These are phyloP conservation scores for Chorisops tibialis DNA, from an alignment of 2,888 invertebrate genomes.

Conservation along the genomic window DNA sequence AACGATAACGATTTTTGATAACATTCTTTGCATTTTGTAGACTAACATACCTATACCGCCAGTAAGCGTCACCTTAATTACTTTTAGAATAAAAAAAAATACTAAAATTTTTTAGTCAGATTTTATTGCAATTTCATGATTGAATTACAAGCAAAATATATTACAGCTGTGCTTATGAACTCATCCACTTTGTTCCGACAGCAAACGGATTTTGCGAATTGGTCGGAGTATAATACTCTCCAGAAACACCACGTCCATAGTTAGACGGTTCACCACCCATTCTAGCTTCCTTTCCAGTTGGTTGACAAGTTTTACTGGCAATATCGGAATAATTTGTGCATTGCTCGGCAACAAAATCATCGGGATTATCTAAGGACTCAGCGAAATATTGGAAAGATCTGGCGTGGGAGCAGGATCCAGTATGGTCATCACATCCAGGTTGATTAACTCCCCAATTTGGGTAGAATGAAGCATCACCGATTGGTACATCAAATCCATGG, in stretches of 20 bases:
- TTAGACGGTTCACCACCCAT: slow-evolving; percentile 42
- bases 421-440: slow-evolving; percentile 52
- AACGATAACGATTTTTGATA: no score
- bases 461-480: slow-evolving; percentile 54
- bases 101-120: no score
- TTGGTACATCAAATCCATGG: slow-evolving; percentile 44
- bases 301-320: slow-evolving; percentile 34
- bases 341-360: slow-evolving; percentile 43
- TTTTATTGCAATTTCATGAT: no score
- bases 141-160: no score
- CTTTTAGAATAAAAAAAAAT: no score
- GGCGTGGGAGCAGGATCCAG: slow-evolving; percentile 51
- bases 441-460: slow-evolving; percentile 56
- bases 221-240: slow-evolving; percentile 25
- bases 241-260: slow-evolving; percentile 6
- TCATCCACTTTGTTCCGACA: not conserved
- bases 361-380: slow-evolving; percentile 46
- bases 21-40: no score
- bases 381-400: slow-evolving; percentile 51
- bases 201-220: slow-evolving; percentile 19
- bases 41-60: no score
- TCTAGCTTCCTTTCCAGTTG: slow-evolving; percentile 36
- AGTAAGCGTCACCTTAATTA: no score
- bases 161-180: no score
- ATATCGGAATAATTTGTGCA: slow-evolving; percentile 41